phyloP scores from a whole-genome alignment of 2,888 invertebrate genomes.

The Notodonta ziczac region DNA sequence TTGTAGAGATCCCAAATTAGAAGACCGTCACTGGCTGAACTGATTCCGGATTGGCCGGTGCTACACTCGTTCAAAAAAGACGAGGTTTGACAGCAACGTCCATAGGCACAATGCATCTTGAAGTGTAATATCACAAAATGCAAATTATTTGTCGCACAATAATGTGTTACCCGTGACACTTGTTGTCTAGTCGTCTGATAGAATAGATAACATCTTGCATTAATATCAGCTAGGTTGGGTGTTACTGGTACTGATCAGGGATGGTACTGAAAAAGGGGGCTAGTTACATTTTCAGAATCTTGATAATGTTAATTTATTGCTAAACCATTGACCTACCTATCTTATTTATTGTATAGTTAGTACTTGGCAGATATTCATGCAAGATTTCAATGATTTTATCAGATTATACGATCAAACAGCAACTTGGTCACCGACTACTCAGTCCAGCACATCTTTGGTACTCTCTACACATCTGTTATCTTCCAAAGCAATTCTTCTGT shows the following conservation, averaged over 20 bases:
- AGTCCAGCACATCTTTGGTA: constrained; percentile 67
- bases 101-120: constrained; percentile 77
- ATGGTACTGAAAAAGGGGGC: no score
- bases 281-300: not conserved
- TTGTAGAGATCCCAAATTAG: constrained; percentile 85
- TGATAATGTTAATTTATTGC: constrained; percentile 1
- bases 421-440: constrained; percentile 54
- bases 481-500: constrained; percentile 61
- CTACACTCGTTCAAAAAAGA: constrained; percentile 92
- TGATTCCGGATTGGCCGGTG: constrained; percentile 98
- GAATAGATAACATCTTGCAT: constrained; percentile 47
- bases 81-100: constrained; percentile 90
- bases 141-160: constrained; percentile 69
- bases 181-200: constrained; percentile 55
- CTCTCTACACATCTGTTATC: constrained; percentile 51
- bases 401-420: constrained; percentile 50
- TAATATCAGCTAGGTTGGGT: constrained; percentile 28
- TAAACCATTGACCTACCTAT: not conserved
- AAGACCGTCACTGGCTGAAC: constrained; percentile 95
- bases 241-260: no score
- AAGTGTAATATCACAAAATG: constrained; percentile 69
- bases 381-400: constrained; percentile 40
- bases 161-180: constrained; percentile 49
- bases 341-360: constrained; percentile 6
- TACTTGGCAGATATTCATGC: constrained; percentile 37